Conservation (phyloP, 2,797 vertebrate species). For the Chaenodraco wilsoni region DNA sequence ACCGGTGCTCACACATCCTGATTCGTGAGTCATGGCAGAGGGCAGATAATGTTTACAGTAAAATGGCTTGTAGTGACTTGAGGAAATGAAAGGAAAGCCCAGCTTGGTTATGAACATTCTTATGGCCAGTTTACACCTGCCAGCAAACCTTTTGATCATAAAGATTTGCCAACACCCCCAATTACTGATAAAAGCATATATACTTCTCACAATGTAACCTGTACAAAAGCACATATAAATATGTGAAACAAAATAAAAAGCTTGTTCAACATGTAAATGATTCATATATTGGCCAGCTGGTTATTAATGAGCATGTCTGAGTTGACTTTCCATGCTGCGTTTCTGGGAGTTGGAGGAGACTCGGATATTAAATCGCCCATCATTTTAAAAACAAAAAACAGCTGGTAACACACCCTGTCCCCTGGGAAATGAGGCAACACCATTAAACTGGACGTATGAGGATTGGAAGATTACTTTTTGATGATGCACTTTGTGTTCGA, state of each 20-base stretch:
- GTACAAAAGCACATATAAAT: conserved; percentile 69
- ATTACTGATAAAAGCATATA: conserved; percentile 12
- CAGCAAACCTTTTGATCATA: conserved; percentile 52
- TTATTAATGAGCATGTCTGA: conserved; percentile 1
- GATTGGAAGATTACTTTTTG: conserved; percentile 48
- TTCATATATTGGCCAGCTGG: conserved; percentile 25
- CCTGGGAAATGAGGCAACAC: conserved; percentile 61
- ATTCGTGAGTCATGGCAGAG: conserved; percentile 46
- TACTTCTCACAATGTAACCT: conserved; percentile 66
- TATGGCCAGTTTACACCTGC: conserved; percentile 53
- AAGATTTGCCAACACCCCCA: conserved; percentile 49
- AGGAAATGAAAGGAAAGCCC: conserved; percentile 30
- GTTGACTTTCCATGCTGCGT: conserved; percentile 11
- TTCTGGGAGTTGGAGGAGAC: conserved; percentile 28
- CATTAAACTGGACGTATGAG: conserved; percentile 38
- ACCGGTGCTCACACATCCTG: conserved; percentile 39
- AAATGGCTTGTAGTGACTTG: conserved; percentile 45
- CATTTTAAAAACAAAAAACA: conserved; percentile 29
- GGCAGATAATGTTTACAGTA: conserved; percentile 51
- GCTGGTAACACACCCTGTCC: conserved; percentile 57
- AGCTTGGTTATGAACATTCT: conserved; percentile 30
- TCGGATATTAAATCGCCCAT: conserved; percentile 39
- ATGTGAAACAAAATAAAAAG: conserved; percentile 69
- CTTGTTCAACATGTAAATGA: conserved; percentile 39
- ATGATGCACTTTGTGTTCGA: conserved; percentile 60